phyloP scores from a whole-genome alignment of 2,113 vertebrate genomes.

The Nycticorax nycticorax region DNA sequence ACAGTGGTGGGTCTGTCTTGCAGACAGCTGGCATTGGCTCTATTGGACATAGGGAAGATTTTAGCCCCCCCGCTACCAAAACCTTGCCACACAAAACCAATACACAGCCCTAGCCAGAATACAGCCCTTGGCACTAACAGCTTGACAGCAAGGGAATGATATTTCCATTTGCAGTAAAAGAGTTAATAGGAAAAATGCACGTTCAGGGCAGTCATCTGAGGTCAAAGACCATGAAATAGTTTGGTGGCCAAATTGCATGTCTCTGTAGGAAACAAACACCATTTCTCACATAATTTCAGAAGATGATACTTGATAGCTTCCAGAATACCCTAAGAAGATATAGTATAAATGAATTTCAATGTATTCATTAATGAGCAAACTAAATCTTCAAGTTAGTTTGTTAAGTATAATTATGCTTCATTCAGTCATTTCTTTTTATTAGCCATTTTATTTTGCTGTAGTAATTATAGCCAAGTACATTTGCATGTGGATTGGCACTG shows the following conservation, averaged over 20 bases:
- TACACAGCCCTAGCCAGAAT: background rate
- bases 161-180: constrained; percentile 21
- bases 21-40: too few species aligned
- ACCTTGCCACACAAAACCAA: too few species aligned
- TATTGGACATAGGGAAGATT: too few species aligned
- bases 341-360: background rate
- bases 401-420: background rate
- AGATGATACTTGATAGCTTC: background rate
- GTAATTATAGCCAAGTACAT: background rate
- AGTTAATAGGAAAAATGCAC: background rate
- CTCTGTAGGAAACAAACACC: background rate
- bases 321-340: background rate
- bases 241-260: background rate
- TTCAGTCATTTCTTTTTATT: constrained; percentile 28
- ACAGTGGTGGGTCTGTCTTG: too few species aligned
- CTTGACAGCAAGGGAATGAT: background rate
- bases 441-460: background rate
- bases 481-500: background rate
- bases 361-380: background rate
- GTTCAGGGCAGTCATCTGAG: background rate
- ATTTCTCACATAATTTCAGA: background rate
- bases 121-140: constrained; percentile 6
- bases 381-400: background rate
- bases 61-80: too few species aligned
- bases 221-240: background rate